phyloP scores from a whole-genome alignment of 2,888 invertebrate genomes.

The Amblyjoppa proteus region DNA sequence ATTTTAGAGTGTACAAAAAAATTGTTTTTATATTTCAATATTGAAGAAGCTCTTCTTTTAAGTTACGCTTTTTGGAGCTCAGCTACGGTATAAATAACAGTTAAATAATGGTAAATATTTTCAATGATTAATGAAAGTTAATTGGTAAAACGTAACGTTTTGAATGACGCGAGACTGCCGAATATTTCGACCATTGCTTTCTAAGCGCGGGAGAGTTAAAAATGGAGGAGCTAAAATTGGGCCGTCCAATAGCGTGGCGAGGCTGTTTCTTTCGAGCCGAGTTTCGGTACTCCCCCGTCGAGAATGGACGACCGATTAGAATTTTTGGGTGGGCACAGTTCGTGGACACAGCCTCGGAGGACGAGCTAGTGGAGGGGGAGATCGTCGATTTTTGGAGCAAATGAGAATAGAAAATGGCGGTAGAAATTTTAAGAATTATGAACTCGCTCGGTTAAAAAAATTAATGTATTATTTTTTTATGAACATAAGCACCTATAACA shows the following conservation, averaged over 20 bases:
- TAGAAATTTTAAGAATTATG: neutral
- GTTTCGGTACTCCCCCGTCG: constrained; percentile 26
- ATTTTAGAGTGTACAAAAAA: neutral
- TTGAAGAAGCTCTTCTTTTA: neutral
- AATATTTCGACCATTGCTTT: constrained; percentile 27
- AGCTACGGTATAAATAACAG: neutral
- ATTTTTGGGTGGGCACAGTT: constrained; percentile 65
- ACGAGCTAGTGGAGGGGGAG: constrained; percentile 19
- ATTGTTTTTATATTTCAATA: neutral
- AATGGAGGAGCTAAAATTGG: constrained; percentile 59
- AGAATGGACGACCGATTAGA: constrained; percentile 62
- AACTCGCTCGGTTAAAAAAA: neutral
- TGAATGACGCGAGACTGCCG: neutral
- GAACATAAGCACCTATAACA: neutral
- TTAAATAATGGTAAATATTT: neutral
- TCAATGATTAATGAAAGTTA: neutral
- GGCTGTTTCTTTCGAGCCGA: constrained; percentile 23
- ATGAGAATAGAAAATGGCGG: constrained; percentile 43
- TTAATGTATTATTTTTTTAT: neutral
- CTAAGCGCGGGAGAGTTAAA: constrained; percentile 45
- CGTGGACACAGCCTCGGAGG: constrained; percentile 48
- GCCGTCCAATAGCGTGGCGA: constrained; percentile 48
- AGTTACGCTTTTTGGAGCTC: neutral
- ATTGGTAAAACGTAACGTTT: neutral
- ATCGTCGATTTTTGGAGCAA: constrained; percentile 10